These are phyloP conservation scores for Petrolisthes manimaculis DNA, from an alignment of 2,888 invertebrate genomes.

Conservation along the genomic window DNA sequence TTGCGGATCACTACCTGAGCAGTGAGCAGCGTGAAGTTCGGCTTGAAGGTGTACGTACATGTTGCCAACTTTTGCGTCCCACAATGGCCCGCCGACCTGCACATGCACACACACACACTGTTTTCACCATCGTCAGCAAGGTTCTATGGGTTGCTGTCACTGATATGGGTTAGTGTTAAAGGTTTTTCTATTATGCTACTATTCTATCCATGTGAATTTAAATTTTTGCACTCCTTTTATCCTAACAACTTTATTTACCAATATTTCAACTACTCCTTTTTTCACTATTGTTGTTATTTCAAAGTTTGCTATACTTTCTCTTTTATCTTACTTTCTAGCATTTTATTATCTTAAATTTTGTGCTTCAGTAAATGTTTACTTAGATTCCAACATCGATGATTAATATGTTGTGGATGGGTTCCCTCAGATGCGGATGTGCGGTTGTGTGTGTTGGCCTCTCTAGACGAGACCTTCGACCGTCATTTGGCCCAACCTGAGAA, in stretches of 20 bases:
- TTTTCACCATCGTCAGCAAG: conserved; percentile 91
- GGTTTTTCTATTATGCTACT: no score
- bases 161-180: conserved; percentile 77
- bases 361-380: not conserved
- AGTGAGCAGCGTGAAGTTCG: conserved; percentile 93
- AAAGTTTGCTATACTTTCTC: no score
- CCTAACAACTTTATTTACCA: no score
- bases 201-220: no score
- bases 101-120: conserved; percentile 72
- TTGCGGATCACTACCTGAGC: conserved; percentile 90
- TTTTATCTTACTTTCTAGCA: no score
- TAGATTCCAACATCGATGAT: not conserved
- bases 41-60: conserved; percentile 93
- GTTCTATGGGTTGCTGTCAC: conserved; percentile 93
- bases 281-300: no score
- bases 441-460: conserved; percentile 89
- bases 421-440: conserved; percentile 87
- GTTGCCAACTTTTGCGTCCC: conserved; percentile 87
- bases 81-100: conserved; percentile 52
- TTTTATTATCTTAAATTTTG: no score
- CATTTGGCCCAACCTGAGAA: conserved; percentile 98
- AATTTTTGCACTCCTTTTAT: no score
- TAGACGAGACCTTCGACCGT: conserved; percentile 91
- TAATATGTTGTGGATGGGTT: not conserved
- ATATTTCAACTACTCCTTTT: no score